Base-by-base conservation (phyloP, 2,113 vertebrate genomes). In the Cygnus atratus region DNA sequence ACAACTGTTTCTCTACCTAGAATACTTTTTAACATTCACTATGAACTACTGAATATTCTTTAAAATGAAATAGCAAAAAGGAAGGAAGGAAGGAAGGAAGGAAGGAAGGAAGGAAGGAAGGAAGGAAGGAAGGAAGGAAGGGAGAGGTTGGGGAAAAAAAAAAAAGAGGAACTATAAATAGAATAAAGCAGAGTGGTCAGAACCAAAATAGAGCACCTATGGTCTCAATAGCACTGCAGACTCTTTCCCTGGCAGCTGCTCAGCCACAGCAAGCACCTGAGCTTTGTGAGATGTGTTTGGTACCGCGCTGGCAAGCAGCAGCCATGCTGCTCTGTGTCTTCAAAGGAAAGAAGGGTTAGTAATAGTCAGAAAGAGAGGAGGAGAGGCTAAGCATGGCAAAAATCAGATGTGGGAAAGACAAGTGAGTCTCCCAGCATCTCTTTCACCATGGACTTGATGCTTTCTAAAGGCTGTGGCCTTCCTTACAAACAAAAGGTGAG, bases 291-390 rank as follows among this genome's bases (percentile, higher is more conserved):
- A 48, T 28, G 35, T 13, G 7, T 46, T 59, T 31, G 75, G 20
- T 41, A 66, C 11, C 0, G 1, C 1, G 0, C 24, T 25, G 33
- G 7, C 9, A 41, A 73, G 37, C n/a, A 75, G 78, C 7, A 10
- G 13, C 39, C 54, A 52, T 1, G 7, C 8, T 4, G 21, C 21
- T 48, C 43, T 74, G 44, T 5, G 19, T 31, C 59, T 67, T 72
- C 79, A 29, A 22, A 43, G 3, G 21, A 74, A 4, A 85, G 15
- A 35, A 0, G 1, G 31, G 11, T 62, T 20, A n/a, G n/a, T 58
- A 85, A 54, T 33, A 50, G 14, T 25, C 48, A 28, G 59, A 46
- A n/a, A 62, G 22, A 62, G 37, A 44, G 13, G 5, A 67, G 12
- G 24, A 59, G 10, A 62, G 31, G 43, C 10, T 55, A 22, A 75